These are phyloP conservation scores for Tapirus indicus DNA, from an alignment of 2,797 vertebrate genomes.

Conservation along the genomic window DNA sequence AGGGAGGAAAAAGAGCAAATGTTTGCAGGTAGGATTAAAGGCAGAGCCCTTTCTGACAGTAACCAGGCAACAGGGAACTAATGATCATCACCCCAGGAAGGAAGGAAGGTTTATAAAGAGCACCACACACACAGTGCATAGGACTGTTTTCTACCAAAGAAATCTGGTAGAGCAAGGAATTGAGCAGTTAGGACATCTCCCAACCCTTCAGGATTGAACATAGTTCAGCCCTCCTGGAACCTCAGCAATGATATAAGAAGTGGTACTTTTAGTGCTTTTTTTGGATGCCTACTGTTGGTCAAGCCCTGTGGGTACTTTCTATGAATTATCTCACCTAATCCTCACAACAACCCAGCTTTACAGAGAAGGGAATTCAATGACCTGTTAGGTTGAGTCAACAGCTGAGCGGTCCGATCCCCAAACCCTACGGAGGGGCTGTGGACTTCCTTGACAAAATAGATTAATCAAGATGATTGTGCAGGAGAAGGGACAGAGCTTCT, in stretches of 20 bases:
- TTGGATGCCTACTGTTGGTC: background rate
- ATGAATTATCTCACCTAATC: background rate
- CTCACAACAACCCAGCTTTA: background rate
- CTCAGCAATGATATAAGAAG: background rate
- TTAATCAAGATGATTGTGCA: background rate
- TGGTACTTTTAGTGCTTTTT: background rate
- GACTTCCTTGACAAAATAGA: background rate
- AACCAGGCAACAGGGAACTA: background rate
- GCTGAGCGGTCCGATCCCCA: background rate
- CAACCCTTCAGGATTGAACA: background rate
- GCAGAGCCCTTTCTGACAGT: background rate
- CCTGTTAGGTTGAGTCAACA: background rate
- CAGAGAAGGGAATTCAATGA: background rate
- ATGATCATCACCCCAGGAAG: background rate
- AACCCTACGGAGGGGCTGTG: background rate
- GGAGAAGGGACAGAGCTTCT: background rate
- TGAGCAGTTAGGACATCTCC: background rate
- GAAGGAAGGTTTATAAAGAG: background rate
- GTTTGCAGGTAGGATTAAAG: background rate
- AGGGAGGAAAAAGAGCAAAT: background rate
- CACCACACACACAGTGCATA: fast-evolving
- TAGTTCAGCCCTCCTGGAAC: background rate
- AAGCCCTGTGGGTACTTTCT: background rate
- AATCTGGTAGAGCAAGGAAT: background rate
- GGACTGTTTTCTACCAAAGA: background rate